These are phyloP conservation scores for Thalassoma bifasciatum DNA, from an alignment of 2,113 vertebrate species.

Conservation along the genomic window DNA sequence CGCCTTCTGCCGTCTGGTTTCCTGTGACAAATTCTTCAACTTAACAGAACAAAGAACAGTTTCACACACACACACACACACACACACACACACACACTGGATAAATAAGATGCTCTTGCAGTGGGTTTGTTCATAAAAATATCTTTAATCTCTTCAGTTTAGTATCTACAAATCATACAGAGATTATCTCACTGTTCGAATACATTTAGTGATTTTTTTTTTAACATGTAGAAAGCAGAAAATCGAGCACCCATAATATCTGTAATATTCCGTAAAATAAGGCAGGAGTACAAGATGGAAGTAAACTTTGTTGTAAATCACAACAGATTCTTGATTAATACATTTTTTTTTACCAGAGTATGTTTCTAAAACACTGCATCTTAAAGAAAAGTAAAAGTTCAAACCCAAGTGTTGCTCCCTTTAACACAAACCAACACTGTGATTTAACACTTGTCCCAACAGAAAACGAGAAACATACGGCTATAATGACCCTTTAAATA, in stretches of 20 bases:
- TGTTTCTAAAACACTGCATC: not conserved
- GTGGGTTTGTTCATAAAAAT: slow-evolving; percentile 19
- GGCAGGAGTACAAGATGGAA: not conserved
- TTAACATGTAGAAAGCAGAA: not conserved
- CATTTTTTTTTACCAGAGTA: not conserved
- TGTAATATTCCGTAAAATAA: not conserved
- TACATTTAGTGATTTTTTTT: not conserved
- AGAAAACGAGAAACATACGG: no score
- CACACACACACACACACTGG: not conserved
- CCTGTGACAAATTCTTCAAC: no score
- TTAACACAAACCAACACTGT: not conserved
- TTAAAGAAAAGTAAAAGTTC: not conserved
- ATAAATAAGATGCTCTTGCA: not conserved
- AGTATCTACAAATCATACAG: slow-evolving; percentile 41
- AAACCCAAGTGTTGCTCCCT: not conserved
- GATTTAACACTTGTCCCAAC: no score
- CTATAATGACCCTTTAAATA: no score
- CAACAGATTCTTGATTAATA: no score
- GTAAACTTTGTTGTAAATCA: no score
- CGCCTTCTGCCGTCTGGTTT: no score
- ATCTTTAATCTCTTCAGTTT: slow-evolving; percentile 41
- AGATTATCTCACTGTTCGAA: not conserved
- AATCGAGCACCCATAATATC: not conserved
- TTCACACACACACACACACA: no score
- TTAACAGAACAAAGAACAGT: no score